Percentiles rank a stretch among this genome's conserved stretches.
phyloP scores from a whole-genome alignment of 2,113 vertebrate species.

The Electrona antarctica region DNA sequence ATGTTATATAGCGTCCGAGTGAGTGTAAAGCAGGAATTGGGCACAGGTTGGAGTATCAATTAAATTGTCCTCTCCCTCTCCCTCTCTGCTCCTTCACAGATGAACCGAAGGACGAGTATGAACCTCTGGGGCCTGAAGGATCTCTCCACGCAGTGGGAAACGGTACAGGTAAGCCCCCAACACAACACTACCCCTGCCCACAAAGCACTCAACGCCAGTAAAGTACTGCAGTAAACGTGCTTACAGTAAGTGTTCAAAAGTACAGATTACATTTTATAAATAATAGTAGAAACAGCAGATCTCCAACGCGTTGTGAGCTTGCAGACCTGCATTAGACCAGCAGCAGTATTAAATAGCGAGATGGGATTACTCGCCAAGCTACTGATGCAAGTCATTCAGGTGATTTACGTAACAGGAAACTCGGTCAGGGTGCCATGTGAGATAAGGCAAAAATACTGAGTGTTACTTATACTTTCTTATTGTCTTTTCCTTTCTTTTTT shows the following conservation, averaged over 20 bases:
- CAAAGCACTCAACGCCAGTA: too few relatives aligned
- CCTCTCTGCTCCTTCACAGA: conserved; percentile 75
- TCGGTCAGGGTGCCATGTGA: not conserved
- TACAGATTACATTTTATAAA: too few relatives aligned
- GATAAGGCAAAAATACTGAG: too few relatives aligned
- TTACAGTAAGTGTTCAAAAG: too few relatives aligned
- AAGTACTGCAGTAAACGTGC: too few relatives aligned
- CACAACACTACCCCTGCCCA: not conserved
- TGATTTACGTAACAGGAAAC: conserved; percentile 15
- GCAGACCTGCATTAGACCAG: too few relatives aligned
- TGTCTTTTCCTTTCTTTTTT: too few relatives aligned
- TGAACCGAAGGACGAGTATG: conserved; percentile 90
- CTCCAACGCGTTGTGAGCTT: too few relatives aligned
- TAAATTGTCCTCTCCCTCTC: conserved; percentile 17
- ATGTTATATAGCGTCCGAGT: too few relatives aligned
- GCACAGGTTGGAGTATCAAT: not conserved
- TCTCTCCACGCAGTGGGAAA: conserved; percentile 83
- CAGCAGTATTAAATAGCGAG: not conserved
- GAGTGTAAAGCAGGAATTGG: not conserved
- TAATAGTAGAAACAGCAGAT: too few relatives aligned
- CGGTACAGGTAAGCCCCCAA: conserved; percentile 83
- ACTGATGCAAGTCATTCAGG: not conserved
- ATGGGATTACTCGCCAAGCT: not conserved
- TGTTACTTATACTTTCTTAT: too few relatives aligned
- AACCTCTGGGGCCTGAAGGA: conserved; percentile 85